These are phyloP conservation scores for Nyctalus aviator DNA, from an alignment of 2,797 vertebrate genomes.

Conservation along the genomic window DNA sequence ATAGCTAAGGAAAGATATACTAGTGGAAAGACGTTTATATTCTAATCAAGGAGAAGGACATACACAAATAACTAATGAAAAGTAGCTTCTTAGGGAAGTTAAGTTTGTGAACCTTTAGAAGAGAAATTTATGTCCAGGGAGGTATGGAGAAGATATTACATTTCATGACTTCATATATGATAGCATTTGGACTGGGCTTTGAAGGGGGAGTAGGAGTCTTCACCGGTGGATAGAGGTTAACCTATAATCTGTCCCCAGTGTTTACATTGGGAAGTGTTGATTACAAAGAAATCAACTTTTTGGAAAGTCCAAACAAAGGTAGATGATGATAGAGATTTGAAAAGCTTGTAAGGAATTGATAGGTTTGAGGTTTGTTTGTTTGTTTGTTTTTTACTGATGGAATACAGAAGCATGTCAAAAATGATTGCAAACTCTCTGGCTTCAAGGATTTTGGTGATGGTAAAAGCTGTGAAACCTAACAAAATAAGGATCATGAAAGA, in stretches of 20 bases:
- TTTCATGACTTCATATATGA: background rate
- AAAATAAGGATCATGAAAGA: background rate
- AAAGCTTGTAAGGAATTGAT: background rate
- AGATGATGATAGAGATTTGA: background rate
- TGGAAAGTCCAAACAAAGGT: background rate
- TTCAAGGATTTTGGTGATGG: background rate
- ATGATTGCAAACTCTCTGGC: background rate
- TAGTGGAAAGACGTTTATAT: conserved; percentile 1
- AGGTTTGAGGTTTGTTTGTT: background rate
- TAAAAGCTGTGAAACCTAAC: background rate
- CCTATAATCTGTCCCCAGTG: background rate
- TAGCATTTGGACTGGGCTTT: background rate
- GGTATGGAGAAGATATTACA: background rate
- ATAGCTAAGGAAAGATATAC: background rate
- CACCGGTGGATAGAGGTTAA: background rate
- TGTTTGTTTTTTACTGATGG: background rate
- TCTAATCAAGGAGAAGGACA: background rate
- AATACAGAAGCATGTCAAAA: background rate
- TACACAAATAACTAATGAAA: background rate
- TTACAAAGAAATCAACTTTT: background rate
- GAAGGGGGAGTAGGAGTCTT: background rate
- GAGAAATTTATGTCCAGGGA: background rate
- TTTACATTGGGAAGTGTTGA: background rate
- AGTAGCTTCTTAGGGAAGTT: background rate
- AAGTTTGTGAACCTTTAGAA: background rate